Base-by-base conservation (phyloP, 2,797 vertebrate genomes). In the Cossypha heuglini region DNA sequence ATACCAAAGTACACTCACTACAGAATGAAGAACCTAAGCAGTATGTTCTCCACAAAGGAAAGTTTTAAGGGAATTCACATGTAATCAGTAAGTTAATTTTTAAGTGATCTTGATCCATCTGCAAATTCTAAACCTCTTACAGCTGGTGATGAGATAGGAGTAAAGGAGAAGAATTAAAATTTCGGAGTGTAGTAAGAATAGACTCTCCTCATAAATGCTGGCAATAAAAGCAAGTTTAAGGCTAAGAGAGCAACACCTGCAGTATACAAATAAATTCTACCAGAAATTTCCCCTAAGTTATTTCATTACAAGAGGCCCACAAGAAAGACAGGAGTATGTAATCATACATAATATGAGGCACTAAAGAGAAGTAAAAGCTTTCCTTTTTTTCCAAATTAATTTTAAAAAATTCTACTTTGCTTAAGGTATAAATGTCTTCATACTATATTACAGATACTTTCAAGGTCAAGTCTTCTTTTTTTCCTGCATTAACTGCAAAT, bases 321-420 rank as follows among this genome's bases (percentile, higher is more conserved):
- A 91, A 93, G 79, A 96, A 96, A 96, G 55, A 96, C 42, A 95
- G 61, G 48, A 95, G 16, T 90, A 92, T 87, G 78, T 64, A 96
- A 97, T 90, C 90, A 69, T 43, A 43, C 43, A 95, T 88, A 94
- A 96, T 78, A 97, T 37, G 68, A 94, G 91, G 54, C 64, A 79
- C 66, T 83, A 72, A 86, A 93, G 84, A 76, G 19, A 76, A 64
- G 52, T 64, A 94, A 94, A 96, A 92, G 72, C 68, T 96, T 96
- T 20, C 75, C 49, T 87, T 89, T 94, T 95, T 93, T 67, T 77
- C 63, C 79, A 76, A 97, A 86, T 61, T 77, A 74, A 89, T 86
- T 96, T 74, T 38, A 75, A 85, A 85, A 61, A 96, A 82, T 87
- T 92, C 89, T 93, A 61, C 33, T 87, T 80, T 48, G 71, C 77